Conservation (phyloP, 2,113 vertebrate species). For the Saguinus midas region DNA sequence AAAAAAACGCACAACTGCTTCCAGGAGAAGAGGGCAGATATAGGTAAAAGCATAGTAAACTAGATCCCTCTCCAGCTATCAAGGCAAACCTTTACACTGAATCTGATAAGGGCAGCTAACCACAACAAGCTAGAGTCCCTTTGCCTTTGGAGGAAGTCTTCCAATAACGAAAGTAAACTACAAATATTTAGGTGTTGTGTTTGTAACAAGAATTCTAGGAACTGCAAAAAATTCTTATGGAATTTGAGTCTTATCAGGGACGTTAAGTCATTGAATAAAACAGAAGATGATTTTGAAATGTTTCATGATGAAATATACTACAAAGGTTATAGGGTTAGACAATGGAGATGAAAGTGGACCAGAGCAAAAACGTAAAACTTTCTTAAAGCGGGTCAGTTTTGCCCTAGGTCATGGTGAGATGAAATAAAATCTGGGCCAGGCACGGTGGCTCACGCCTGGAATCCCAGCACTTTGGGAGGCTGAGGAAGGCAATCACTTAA, state of each 20-base stretch:
- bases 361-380: background rate
- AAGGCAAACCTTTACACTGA: background rate
- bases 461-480: too few species aligned
- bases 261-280: conserved; percentile 15
- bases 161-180: background rate
- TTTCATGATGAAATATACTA: background rate
- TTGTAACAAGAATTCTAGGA: conserved; percentile 11
- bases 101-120: background rate
- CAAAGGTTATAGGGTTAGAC: background rate
- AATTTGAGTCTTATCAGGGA: background rate
- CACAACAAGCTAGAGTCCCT: background rate
- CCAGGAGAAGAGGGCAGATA: background rate
- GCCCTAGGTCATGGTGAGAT: background rate
- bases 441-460: too few species aligned
- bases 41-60: background rate
- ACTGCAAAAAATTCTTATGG: conserved; percentile 13
- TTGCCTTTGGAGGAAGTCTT: conserved; percentile 1
- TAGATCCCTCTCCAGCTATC: background rate
- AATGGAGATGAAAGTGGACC: background rate
- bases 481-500: too few species aligned
- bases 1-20: background rate
- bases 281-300: background rate
- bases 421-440: background rate
- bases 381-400: background rate
- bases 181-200: background rate